Conservation (phyloP, 2,797 vertebrate species). For the Antrozous pallidus region DNA sequence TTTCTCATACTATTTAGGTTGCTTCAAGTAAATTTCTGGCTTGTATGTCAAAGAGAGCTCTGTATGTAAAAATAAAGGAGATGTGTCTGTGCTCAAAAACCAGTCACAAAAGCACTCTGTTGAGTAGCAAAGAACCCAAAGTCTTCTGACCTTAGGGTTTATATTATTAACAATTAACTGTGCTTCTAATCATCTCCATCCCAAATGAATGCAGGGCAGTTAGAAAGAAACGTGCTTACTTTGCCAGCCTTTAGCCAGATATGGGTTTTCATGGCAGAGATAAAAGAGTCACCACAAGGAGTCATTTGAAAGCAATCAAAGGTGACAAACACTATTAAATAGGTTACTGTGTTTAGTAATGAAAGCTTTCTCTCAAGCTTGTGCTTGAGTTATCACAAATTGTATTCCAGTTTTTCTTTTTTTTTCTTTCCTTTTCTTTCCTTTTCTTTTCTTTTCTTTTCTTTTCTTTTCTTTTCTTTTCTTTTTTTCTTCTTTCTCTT, state of each 20-base stretch:
- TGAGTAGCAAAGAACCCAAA: neutral
- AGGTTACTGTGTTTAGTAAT: neutral
- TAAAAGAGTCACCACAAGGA: neutral
- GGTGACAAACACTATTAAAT: neutral
- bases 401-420: neutral
- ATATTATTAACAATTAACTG: constrained; percentile 6
- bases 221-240: neutral
- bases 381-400: neutral
- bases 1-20: neutral
- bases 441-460: too few species aligned
- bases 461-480: too few species aligned
- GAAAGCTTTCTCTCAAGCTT: constrained; percentile 12
- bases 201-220: neutral
- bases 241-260: constrained; percentile 3
- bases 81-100: neutral
- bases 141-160: neutral
- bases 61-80: constrained; percentile 33
- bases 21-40: constrained; percentile 29
- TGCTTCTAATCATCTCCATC: neutral
- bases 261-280: neutral
- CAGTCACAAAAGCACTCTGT: constrained; percentile 17
- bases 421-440: too few species aligned
- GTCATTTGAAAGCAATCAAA: neutral
- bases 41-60: constrained; percentile 43
- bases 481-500: too few species aligned